Conservation (phyloP, 2,888 invertebrate genomes). For the Lepidocyrtoides sp. region DNA sequence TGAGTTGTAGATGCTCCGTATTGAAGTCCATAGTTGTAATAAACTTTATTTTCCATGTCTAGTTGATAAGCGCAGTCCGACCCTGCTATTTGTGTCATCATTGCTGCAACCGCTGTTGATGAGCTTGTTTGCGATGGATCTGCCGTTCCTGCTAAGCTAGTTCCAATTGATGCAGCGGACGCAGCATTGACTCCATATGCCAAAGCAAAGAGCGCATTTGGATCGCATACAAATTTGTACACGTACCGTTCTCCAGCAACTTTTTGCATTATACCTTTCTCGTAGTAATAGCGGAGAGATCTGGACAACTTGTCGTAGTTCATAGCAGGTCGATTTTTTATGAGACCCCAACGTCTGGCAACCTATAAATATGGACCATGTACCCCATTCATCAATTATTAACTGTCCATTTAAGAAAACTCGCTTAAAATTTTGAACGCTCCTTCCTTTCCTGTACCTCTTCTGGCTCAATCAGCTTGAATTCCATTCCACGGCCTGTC, state of each 20-base stretch:
- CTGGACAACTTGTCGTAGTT: constrained; percentile 98
- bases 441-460: constrained; percentile 88
- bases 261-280: constrained; percentile 99
- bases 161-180: constrained; percentile 67
- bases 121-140: constrained; percentile 53
- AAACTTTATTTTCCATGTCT: constrained; percentile 73
- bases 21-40: constrained; percentile 79
- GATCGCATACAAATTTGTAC: constrained; percentile 98
- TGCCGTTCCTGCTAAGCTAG: constrained; percentile 35
- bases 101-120: constrained; percentile 59
- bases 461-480: constrained; percentile 98
- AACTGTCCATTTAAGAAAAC: too few species aligned
- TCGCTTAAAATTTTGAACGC: too few species aligned
- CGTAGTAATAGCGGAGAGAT: constrained; percentile 98
- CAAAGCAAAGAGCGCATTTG: constrained; percentile 95
- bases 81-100: constrained; percentile 77
- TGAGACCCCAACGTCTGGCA: constrained; percentile 97
- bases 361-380: too few species aligned
- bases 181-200: constrained; percentile 88
- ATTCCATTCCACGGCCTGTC: constrained; percentile 98
- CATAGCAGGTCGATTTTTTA: constrained; percentile 99
- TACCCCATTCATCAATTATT: too few species aligned
- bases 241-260: constrained; percentile 98
- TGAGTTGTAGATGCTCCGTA: constrained; percentile 61
- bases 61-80: constrained; percentile 73